Conservation (phyloP, 2,797 vertebrate species). For the Nannoperca australis region DNA sequence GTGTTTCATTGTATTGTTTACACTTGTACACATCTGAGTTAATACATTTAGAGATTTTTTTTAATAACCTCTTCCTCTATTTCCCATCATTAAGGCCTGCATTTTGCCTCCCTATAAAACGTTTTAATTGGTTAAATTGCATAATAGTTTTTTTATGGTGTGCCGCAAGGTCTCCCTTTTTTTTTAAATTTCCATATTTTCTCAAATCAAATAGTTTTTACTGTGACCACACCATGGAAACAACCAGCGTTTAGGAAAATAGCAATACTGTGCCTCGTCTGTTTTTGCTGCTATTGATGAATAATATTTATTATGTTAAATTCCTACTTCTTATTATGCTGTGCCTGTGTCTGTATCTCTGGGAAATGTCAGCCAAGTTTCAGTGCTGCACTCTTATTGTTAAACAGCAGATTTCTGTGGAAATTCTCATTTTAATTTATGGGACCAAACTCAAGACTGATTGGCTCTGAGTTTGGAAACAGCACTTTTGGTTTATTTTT, state of each 20-base stretch:
- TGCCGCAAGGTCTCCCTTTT: background rate
- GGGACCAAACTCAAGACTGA: constrained; percentile 15
- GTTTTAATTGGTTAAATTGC: background rate
- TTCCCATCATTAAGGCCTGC: background rate
- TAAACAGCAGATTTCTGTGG: constrained; percentile 1
- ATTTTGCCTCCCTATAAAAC: background rate
- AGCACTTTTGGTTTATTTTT: background rate
- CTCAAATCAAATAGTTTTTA: background rate
- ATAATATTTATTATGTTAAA: background rate
- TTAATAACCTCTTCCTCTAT: background rate
- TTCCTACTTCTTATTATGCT: background rate
- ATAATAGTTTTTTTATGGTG: background rate
- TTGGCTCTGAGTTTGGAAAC: constrained; percentile 24
- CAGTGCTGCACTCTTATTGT: background rate
- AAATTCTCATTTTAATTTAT: constrained; percentile 15
- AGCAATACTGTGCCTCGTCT: too few relatives aligned
- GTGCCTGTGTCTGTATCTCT: constrained; percentile 9
- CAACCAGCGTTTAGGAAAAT: background rate
- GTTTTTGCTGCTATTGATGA: background rate
- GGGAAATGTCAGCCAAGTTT: constrained; percentile 26
- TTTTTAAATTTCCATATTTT: constrained; percentile 5
- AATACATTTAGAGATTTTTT: background rate
- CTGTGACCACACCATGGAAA: background rate
- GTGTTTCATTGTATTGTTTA: background rate
- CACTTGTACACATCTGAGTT: background rate